Percentiles rank a stretch among this genome's conserved stretches.
These are phyloP conservation scores for Chitala chitala DNA, from an alignment of 2,113 vertebrate species.

Conservation along the genomic window DNA sequence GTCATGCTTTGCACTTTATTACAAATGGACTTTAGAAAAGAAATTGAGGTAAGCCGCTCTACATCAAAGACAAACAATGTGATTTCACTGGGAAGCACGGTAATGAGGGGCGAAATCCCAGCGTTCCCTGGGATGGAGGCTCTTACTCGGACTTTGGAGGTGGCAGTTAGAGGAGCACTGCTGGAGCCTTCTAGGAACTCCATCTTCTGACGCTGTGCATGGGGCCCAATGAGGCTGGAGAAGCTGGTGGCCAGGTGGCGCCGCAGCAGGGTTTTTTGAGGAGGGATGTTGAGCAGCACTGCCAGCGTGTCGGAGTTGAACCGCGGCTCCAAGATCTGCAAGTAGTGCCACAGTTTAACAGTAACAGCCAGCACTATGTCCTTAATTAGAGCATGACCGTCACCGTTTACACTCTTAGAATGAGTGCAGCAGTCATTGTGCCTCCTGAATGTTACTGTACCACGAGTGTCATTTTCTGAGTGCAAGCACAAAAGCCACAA, in stretches of 20 bases:
- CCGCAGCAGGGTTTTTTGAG: conserved; percentile 88
- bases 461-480: background rate
- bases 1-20: background rate
- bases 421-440: too few species aligned
- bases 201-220: conserved; percentile 84
- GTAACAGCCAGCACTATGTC: too few species aligned
- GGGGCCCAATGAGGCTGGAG: conserved; percentile 73
- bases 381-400: too few species aligned
- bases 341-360: background rate
- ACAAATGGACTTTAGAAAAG: background rate
- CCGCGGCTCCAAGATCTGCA: conserved; percentile 86
- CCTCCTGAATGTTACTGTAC: too few species aligned
- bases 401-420: too few species aligned
- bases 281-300: conserved; percentile 91
- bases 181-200: conserved; percentile 73
- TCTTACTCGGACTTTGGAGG: conserved; percentile 90
- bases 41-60: background rate
- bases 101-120: too few species aligned
- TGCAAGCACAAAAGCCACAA: background rate
- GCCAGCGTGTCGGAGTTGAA: conserved; percentile 86
- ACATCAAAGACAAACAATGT: too few species aligned
- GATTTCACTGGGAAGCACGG: too few species aligned
- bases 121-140: background rate
- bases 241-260: conserved; percentile 91
- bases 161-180: conserved; percentile 78